phyloP scores from a whole-genome alignment of 1,140 invertebrate species.

The Heterodera schachtii region DNA sequence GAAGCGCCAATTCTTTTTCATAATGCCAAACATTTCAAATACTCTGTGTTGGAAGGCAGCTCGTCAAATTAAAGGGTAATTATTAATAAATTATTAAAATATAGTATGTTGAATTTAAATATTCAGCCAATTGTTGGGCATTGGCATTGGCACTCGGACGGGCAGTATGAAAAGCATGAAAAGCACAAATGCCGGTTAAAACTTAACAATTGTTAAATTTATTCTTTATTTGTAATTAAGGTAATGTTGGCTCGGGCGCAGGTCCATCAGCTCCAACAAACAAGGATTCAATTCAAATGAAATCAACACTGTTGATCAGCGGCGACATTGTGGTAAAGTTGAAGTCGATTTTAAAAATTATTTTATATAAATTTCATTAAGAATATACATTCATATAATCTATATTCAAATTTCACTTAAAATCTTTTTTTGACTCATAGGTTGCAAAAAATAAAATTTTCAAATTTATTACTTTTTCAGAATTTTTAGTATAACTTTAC shows the following conservation, averaged over 20 bases:
- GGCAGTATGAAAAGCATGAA: slow-evolving; percentile 56
- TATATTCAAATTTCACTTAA: too few species aligned
- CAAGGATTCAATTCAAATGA: slow-evolving; percentile 43
- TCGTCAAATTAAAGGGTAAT: slow-evolving; percentile 48
- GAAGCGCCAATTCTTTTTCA: slow-evolving; percentile 50
- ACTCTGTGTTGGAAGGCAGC: slow-evolving; percentile 30
- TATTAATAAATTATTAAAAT: neutral
- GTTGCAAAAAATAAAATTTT: too few species aligned
- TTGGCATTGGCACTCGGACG: slow-evolving; percentile 54
- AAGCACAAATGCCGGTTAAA: slow-evolving; percentile 36
- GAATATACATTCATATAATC: too few species aligned
- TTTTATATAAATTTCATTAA: neutral
- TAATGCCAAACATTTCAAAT: slow-evolving; percentile 45
- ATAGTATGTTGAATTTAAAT: neutral
- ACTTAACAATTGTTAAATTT: too few species aligned
- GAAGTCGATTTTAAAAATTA: neutral
- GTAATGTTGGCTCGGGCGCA: neutral
- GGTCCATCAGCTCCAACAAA: slow-evolving; percentile 15
- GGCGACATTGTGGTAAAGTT: slow-evolving; percentile 49
- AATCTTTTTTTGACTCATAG: too few species aligned
- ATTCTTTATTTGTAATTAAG: neutral
- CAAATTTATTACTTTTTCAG: too few species aligned
- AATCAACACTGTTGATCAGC: slow-evolving; percentile 52
- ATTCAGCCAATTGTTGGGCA: slow-evolving; percentile 51
- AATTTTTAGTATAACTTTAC: too few species aligned